Base-by-base conservation (phyloP, 1,140 invertebrate genomes). In the Heliconius eleuchia region DNA sequence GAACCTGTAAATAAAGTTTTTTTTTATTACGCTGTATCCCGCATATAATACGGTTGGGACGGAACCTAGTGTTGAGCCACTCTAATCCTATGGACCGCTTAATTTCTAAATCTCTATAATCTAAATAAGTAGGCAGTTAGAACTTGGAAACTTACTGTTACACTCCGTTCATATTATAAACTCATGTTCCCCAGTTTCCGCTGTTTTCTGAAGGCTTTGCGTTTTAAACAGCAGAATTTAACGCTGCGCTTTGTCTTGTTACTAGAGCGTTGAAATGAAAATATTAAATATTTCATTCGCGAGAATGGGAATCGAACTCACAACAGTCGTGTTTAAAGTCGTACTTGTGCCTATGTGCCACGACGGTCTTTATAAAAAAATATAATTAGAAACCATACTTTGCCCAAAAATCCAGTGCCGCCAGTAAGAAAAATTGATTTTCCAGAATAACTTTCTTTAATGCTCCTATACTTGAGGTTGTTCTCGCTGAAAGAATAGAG, bases 361-460 rank as follows among this genome's bases (percentile, higher is more conserved):
- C 7, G 16, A 34, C 52, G 19, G 52, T n/a, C 19, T 23, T 8
- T 23, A 66, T 27, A 2, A 6, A 55, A 9, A 66, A 30, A 30
- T 27, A 52, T 66, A 74, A 71, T 42, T 30, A 13, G 30, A 60
- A n/a, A 72, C 0, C 11, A 73, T 71, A 79, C 82, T 74, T 84
- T 84, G 72, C 82, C 82, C 50, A 84, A 23, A 72, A 82, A 82
- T 23, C 80, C 83, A 2, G 83, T 82, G 8, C 77, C 78, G 3
- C 83, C 83, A 73, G 80, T 84, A 27, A 84, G 16, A 23, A 84
- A 82, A 27, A 84, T 34, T 0, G 78, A 80, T 66, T 72, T 80
- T 11, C 78, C 83, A n/a, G 78, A 76, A 34, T 82, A 84, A 9
- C 70, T 79, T 7, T 84, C 82, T 8, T 76, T 77, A 1, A 84